These are phyloP conservation scores for Mastigias papua DNA, from an alignment of 30 jellyfish, hydroid and myxozoan genomes.

Conservation along the genomic window DNA sequence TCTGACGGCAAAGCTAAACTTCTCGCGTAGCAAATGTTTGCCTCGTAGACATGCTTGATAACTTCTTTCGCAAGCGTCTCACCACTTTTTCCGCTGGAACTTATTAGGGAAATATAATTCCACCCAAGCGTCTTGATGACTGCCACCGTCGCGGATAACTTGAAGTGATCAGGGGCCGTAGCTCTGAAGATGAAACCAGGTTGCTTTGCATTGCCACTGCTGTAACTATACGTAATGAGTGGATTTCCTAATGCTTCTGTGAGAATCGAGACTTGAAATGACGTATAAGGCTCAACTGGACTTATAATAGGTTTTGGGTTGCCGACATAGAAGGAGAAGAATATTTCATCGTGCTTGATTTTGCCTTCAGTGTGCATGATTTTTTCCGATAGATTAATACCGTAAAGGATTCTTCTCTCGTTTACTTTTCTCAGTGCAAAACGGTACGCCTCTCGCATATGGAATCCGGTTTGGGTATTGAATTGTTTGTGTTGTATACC, in stretches of 20 bases:
- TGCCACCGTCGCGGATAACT: neutral
- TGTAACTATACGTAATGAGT: neutral
- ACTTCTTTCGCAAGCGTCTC: neutral
- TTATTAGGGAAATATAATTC: constrained; percentile 3
- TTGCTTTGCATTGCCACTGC: neutral
- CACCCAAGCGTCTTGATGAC: constrained; percentile 14
- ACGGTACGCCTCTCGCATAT: constrained; percentile 35
- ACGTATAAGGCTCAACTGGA: neutral
- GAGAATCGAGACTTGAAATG: neutral
- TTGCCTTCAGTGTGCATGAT: neutral
- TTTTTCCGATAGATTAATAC: neutral
- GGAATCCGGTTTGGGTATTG: constrained; percentile 28
- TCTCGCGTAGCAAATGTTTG: neutral
- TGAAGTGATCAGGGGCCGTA: constrained; percentile 16
- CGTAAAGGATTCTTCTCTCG: neutral
- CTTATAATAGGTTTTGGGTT: neutral
- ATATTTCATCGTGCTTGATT: neutral
- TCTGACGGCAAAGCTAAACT: neutral
- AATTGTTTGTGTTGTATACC: neutral
- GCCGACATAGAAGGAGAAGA: neutral
- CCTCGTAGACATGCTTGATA: neutral
- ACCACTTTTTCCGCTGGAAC: constrained; percentile 27
- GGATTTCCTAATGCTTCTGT: neutral
- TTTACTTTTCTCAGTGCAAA: constrained; percentile 16
- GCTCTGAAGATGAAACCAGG: neutral